Evolutionary conservation across 64 coral and sea anemone species (phyloP), one percentile per base, ranked within the genome.

Genomic region (Dendrophyllia cribrosa): DNA sequence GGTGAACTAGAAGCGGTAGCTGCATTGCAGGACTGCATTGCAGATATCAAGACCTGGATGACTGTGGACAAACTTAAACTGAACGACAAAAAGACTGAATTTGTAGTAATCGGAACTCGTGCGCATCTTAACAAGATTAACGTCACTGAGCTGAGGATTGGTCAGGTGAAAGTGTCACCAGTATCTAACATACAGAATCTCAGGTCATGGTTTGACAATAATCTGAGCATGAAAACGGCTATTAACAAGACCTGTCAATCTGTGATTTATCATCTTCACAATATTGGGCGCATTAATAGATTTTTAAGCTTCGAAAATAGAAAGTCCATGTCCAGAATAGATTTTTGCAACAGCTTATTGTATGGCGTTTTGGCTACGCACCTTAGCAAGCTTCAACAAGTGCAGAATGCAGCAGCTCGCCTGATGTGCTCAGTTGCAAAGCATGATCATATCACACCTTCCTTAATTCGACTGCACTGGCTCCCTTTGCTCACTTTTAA

Each of bases 171-270:
- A 56, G 45, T 79, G 10, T 55, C 76, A 20, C 11, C 47, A 22
- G 7, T 79, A 79, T 49, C 46, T n/a, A 79, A 50, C 52, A 4
- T 56, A 48, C 76, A 12, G 56, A 79, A 79, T 20, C 76, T 79
- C 8, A 0, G 76, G 56, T 16, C 77, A 47, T 79, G 77, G 45
- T 79, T 79, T 23, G 3, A 79, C 53, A 79, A 78, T 20, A 13
- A 63, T 63, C 10, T 63, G 60, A 63, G 60, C 60, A 63, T 63
- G 72, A 75, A 75, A n/a, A 75, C 72, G 16, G 72, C 72, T 14
- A 75, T 75, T 24, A 75, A 75, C 47, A 75, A 75, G 72, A 75
- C 72, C 14, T 75, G 72, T 49, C 72, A 75, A 75, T 43, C 72
- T 15, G 72, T 15, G 24, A 15, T 75, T 49, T 75, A 75, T 24